phyloP scores from a whole-genome alignment of 2,113 vertebrate genomes.

The Tachysurus vachellii region DNA sequence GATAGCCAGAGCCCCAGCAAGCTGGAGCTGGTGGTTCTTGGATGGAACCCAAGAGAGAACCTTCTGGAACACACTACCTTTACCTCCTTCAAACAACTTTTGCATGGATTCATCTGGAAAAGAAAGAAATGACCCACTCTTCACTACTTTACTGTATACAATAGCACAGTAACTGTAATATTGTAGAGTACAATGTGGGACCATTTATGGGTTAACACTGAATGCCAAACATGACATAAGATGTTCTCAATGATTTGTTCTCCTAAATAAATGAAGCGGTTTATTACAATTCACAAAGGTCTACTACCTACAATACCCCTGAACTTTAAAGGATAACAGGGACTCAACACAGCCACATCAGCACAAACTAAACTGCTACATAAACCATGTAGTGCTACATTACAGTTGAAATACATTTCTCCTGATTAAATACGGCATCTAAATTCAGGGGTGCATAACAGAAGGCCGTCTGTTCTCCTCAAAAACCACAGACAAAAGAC shows the following conservation, averaged over 20 bases:
- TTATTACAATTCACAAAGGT: not conserved
- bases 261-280: not conserved
- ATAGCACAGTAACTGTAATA: not conserved
- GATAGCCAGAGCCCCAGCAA: slow-evolving; percentile 94
- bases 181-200: not conserved
- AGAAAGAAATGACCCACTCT: not conserved
- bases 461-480: not conserved
- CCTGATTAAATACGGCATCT: not conserved
- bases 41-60: slow-evolving; percentile 96
- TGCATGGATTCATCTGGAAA: slow-evolving; percentile 95
- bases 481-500: not conserved
- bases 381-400: not conserved
- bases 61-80: slow-evolving; percentile 93
- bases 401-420: slow-evolving; percentile 9
- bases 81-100: slow-evolving; percentile 96
- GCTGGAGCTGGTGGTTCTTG: slow-evolving; percentile 94
- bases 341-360: slow-evolving; percentile 1
- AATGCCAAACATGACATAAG: not conserved
- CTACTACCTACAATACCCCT: not conserved
- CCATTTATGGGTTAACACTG: not conserved
- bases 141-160: not conserved
- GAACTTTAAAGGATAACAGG: not conserved
- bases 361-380: not conserved
- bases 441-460: slow-evolving; percentile 10
- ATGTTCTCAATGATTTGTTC: not conserved